Evolutionary conservation across 2,888 invertebrate genomes (phyloP), one percentile per base, ranked within the genome.

Genomic region (Ochropacha duplaris): DNA sequence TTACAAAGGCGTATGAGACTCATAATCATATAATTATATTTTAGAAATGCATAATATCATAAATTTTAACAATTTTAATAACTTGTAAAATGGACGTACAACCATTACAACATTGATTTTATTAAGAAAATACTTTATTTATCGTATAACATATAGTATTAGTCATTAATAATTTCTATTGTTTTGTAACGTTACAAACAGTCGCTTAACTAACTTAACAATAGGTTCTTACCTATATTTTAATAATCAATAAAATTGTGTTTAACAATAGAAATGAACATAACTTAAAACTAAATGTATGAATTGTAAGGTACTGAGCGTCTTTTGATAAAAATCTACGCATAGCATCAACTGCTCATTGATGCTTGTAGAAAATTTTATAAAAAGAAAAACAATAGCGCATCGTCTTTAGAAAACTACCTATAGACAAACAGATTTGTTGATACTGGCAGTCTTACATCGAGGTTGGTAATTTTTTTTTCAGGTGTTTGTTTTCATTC

Each of bases 21-120:
- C 71, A 68, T 78, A 78, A 84, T 83, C 80, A 85, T 81, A 80
- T 81, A 16, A 28, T 24, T 26, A 14, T 73, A 71, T 74, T 77
- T 64, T 81, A 84, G 79, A 88, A 89, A 89, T 87, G 87, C 89
- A 84, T 73, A 82, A 78, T 80, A 70, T 75, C 66, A 74, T 82
- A 76, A 74, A 63, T 69, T 4, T 71, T 71, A 67, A 78, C 76
- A 69, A 74, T 65, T 68, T 78, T 76, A 74, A 63, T 71, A 67
- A 68, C 71, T 81, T 84, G 81, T 86, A 87, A 85, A 88, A 82
- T 90, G 92, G 91, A 92, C 91, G 90, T 88, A 83, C 77, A 76
- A 78, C 75, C 69, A 77, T 79, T 78, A 78, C 74, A 82, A 83
- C 81, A 82, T 79, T 79, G 83, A 79, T 81, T 72, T 67, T 75